Conservation (phyloP, 2,888 invertebrate species). For the Agrochola macilenta region DNA sequence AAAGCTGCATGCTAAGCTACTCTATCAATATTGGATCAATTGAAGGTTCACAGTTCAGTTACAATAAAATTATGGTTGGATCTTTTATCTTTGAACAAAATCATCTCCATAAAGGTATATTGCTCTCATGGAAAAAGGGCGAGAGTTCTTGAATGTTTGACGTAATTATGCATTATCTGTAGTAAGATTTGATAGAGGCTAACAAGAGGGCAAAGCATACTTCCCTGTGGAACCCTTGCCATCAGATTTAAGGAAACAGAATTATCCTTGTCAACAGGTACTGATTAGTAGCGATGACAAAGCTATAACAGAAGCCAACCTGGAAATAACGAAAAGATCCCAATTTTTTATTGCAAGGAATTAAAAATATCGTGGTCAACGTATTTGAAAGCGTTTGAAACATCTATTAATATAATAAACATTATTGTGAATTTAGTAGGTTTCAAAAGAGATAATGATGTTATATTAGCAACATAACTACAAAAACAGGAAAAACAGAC, state of each 20-base stretch:
- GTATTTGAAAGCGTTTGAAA: constrained; percentile 12
- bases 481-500: too few species aligned
- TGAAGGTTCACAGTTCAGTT: background rate
- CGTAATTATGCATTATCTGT: background rate
- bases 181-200: background rate
- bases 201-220: background rate
- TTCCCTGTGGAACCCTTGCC: constrained; percentile 8
- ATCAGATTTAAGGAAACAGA: background rate
- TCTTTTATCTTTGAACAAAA: too few species aligned
- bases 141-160: background rate
- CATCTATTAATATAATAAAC: constrained; percentile 1
- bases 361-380: background rate
- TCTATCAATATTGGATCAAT: constrained; percentile 15
- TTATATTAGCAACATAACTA: too few species aligned
- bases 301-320: background rate
- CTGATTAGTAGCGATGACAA: background rate
- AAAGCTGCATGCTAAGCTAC: constrained; percentile 40
- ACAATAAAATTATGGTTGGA: background rate
- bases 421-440: too few species aligned
- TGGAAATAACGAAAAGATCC: background rate
- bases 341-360: background rate
- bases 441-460: too few species aligned
- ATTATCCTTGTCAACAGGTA: background rate
- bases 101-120: too few species aligned
- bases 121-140: background rate